These are phyloP conservation scores for Tetranychus truncatus DNA, from an alignment of 2,888 invertebrate species.

Conservation along the genomic window DNA sequence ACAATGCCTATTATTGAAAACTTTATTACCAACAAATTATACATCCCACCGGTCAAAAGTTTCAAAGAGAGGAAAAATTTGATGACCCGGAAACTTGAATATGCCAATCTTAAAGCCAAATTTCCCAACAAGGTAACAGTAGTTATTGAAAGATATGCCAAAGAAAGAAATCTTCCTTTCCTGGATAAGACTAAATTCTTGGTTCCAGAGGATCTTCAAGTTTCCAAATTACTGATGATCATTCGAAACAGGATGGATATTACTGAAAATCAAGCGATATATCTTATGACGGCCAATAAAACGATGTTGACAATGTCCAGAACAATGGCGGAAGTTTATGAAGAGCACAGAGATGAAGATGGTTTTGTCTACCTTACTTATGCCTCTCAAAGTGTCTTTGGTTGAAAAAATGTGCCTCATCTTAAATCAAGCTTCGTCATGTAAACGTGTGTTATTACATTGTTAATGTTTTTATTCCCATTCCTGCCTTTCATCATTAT, in stretches of 20 bases:
- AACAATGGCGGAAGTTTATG: slow-evolving; percentile 62
- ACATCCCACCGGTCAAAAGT: slow-evolving; percentile 33
- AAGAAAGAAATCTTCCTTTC: slow-evolving; percentile 53
- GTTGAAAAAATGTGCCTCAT: slow-evolving; percentile 30
- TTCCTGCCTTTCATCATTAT: no score
- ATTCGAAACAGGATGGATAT: slow-evolving; percentile 39
- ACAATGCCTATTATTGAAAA: no score
- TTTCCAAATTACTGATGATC: slow-evolving; percentile 68
- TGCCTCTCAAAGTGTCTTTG: slow-evolving; percentile 75
- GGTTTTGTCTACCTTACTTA: slow-evolving; percentile 46
- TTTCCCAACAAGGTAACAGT: slow-evolving; percentile 65
- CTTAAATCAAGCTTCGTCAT: no score
- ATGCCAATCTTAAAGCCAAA: slow-evolving; percentile 52
- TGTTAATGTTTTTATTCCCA: no score
- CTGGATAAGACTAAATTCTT: slow-evolving; percentile 69
- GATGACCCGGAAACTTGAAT: slow-evolving; percentile 49
- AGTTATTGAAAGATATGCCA: slow-evolving; percentile 61
- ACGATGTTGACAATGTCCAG: slow-evolving; percentile 61
- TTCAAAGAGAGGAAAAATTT: slow-evolving; percentile 7
- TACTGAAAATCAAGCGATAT: slow-evolving; percentile 42
- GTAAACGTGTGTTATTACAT: no score
- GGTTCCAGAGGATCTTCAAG: slow-evolving; percentile 69
- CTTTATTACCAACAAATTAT: no score
- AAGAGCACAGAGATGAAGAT: slow-evolving; percentile 54
- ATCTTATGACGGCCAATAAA: slow-evolving; percentile 60